These are phyloP conservation scores for Cecropterus lyciades DNA, from an alignment of 1,140 invertebrate genomes.

Conservation along the genomic window DNA sequence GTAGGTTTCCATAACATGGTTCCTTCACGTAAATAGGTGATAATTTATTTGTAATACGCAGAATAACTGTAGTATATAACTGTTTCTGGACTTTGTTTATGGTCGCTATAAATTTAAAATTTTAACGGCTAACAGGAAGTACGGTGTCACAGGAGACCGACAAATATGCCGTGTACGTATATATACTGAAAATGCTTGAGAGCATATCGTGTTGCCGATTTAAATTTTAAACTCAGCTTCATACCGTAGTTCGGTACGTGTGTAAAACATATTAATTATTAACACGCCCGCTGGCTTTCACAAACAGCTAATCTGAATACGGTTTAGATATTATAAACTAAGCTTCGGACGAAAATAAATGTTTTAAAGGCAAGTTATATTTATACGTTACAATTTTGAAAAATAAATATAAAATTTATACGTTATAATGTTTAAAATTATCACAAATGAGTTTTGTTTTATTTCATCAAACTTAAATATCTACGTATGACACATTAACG, in stretches of 20 bases:
- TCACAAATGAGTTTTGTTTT: no score
- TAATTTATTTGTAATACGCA: no score
- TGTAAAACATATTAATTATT: conserved; percentile 67
- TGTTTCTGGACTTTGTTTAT: no score
- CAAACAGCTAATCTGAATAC: conserved; percentile 25
- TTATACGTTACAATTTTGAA: no score
- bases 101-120: background rate
- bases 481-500: no score
- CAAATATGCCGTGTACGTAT: conserved; percentile 43
- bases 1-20: no score
- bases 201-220: conserved; percentile 54
- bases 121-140: conserved; percentile 8
- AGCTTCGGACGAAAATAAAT: background rate
- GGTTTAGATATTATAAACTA: background rate
- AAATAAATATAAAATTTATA: no score
- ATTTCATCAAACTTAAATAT: no score
- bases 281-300: conserved; percentile 34
- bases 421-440: no score
- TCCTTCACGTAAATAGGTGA: no score
- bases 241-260: conserved; percentile 46
- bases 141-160: conserved; percentile 39
- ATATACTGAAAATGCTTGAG: conserved; percentile 54
- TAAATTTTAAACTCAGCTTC: conserved; percentile 63
- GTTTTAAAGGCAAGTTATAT: background rate
- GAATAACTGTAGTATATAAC: no score